Evolutionary conservation across 1,140 invertebrate genomes (phyloP).

Genomic region (Halyomorpha halys): DNA sequence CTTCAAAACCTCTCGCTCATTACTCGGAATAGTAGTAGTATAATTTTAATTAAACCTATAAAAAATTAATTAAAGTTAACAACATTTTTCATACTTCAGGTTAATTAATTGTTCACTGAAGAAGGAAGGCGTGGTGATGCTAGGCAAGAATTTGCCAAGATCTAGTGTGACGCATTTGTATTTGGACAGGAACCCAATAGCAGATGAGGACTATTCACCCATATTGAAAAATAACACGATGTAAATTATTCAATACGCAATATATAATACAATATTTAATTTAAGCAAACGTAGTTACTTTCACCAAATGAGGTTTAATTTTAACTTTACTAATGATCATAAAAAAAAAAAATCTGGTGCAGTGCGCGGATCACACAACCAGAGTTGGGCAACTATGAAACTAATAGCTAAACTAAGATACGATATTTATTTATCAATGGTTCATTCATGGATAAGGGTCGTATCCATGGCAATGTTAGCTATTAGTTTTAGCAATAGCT

Average conservation of each 20-base stretch:
- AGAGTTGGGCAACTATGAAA: too few species aligned
- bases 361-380: too few species aligned
- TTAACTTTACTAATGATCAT: not conserved
- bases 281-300: not conserved
- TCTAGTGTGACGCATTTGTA: conserved; percentile 1
- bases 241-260: not conserved
- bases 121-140: not conserved
- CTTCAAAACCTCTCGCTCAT: too few species aligned
- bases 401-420: too few species aligned
- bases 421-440: too few species aligned
- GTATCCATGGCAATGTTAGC: too few species aligned
- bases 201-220: not conserved
- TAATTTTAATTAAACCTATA: too few species aligned
- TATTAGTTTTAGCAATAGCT: too few species aligned
- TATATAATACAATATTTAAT: not conserved
- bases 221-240: not conserved
- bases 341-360: conserved; percentile 2
- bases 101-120: conserved; percentile 1
- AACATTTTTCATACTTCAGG: not conserved
- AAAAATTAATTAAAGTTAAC: too few species aligned
- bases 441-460: too few species aligned
- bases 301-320: too few species aligned
- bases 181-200: not conserved
- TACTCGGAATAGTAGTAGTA: too few species aligned
- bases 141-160: not conserved